Base-by-base conservation (phyloP, 1,140 invertebrate genomes). In the Anadara kagoshimensis region DNA sequence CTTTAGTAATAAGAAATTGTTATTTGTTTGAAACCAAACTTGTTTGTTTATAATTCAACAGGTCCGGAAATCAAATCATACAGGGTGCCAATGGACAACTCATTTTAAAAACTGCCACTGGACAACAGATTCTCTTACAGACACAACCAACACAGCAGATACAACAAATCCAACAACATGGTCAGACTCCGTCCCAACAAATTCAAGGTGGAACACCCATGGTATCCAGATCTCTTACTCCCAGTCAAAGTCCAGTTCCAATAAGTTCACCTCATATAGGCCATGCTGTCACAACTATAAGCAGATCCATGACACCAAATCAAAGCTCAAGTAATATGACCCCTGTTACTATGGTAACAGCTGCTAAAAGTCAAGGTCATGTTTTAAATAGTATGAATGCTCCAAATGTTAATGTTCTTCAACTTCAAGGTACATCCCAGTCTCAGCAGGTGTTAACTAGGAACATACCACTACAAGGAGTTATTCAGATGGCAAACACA, bases 231-330 rank as follows among this genome's bases (percentile, higher is more conserved):
- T 41, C 53, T 51, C 68, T 22, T 5, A 68, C 61, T 41, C 72
- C 65, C 20, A 74, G 24, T 59, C 75, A 72, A 67, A 73, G 71
- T 56, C 75, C 69, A 20, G 57, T 68, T 44, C 66, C 65, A 49
- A 66, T 69, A 18, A 67, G 63, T 66, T 80, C 78, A 36, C 81
- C 81, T 14, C 64, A 72, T 45, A 58, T 83, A 41, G 79, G 71
- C 61, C 69, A 78, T 16, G 69, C 81, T 14, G 45, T 79, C 20
- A 81, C 81, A 29, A 77, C 79, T n/a, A 59, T 76, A n/a, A 75
- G 66, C 36, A 69, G 79, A 26, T 69, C 79, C 36, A 41, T 79
- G 24, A 78, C 79, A 20, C 78, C 79, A 11, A 75, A 70, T 58
- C 79, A 81, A 65, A 76, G 76, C 20, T 67, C 76, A 18, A 66